Evolutionary conservation across 2,888 invertebrate species (phyloP).

Genomic region (Biston betularia): DNA sequence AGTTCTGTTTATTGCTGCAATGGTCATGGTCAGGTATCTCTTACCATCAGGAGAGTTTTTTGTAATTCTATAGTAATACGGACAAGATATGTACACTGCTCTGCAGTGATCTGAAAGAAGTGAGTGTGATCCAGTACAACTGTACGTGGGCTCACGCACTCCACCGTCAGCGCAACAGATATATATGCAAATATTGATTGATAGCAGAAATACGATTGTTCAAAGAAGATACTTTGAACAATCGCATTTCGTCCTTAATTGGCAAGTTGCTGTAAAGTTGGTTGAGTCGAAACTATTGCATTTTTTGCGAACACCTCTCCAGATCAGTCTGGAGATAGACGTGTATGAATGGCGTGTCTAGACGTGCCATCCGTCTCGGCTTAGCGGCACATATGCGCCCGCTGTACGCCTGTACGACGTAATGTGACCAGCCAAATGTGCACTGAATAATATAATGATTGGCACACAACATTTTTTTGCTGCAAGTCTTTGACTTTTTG

Average conservation of each 20-base stretch:
- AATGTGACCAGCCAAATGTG: conserved; percentile 61
- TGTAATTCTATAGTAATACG: too few species aligned
- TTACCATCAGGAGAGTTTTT: too few species aligned
- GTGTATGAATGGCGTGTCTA: conserved; percentile 71
- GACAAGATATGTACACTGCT: too few species aligned
- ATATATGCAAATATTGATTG: too few species aligned
- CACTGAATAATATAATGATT: conserved; percentile 66
- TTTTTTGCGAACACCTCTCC: conserved; percentile 63
- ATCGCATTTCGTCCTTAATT: conserved; percentile 59
- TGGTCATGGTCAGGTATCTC: too few species aligned
- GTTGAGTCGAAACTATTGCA: conserved; percentile 55
- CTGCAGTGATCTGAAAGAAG: too few species aligned
- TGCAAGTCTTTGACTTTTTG: conserved; percentile 57
- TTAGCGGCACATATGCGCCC: conserved; percentile 58
- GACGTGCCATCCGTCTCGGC: conserved; percentile 69
- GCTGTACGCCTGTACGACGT: conserved; percentile 56
- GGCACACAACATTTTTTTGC: conserved; percentile 58
- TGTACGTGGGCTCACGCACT: conserved; percentile 1
- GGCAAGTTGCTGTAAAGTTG: conserved; percentile 60
- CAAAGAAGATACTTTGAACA: conserved; percentile 48
- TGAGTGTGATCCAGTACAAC: not conserved
- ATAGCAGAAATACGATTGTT: too few species aligned
- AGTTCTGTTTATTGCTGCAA: too few species aligned
- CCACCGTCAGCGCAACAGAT: conserved; percentile 2
- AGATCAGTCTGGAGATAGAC: conserved; percentile 73